Conservation (phyloP, 2,888 invertebrate species). For the Suillia variegata region DNA sequence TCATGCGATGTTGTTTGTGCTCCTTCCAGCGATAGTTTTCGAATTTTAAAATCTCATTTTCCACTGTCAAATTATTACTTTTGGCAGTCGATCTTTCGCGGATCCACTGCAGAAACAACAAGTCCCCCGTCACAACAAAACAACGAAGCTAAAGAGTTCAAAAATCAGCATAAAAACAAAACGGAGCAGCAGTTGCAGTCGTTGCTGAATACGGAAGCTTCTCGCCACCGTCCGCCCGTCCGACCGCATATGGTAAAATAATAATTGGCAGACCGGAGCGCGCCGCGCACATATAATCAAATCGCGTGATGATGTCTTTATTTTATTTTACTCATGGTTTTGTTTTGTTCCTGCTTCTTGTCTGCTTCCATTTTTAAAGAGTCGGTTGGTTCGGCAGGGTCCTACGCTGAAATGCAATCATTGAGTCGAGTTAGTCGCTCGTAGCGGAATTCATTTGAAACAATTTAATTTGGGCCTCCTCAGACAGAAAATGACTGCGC, state of each 20-base stretch:
- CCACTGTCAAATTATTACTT: background rate
- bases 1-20: too few species aligned
- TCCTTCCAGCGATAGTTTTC: too few species aligned
- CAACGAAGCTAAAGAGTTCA: background rate
- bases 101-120: too few species aligned
- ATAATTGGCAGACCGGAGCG: background rate
- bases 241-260: constrained; percentile 3
- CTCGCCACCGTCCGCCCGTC: too few species aligned
- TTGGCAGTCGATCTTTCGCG: too few species aligned
- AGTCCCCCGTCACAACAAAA: background rate
- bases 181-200: background rate
- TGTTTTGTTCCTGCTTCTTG: background rate
- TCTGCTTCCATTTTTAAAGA: too few species aligned
- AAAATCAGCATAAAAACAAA: constrained; percentile 1
- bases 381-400: too few species aligned
- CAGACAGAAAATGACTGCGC: background rate
- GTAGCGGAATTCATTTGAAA: constrained; percentile 18
- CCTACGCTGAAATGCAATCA: background rate
- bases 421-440: too few species aligned
- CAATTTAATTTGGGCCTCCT: constrained; percentile 16
- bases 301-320: background rate
- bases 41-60: too few species aligned
- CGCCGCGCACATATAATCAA: background rate
- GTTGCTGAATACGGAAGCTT: background rate
- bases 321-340: too few species aligned